Base-by-base conservation (phyloP, 2,797 vertebrate genomes). In the Loris lydekkerianus region DNA sequence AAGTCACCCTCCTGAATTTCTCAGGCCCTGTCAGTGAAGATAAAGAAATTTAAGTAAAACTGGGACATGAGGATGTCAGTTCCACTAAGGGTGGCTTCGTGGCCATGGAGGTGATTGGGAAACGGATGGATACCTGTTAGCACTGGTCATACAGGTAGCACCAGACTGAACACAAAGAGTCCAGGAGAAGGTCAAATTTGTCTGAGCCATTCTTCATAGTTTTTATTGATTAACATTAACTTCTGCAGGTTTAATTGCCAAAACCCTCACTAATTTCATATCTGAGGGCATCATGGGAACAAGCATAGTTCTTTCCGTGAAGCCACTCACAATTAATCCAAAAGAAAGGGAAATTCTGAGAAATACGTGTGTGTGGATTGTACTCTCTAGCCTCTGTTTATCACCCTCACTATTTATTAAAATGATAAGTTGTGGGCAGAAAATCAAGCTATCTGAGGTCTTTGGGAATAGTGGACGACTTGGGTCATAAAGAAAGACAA, bases 201-300 rank as follows among this genome's bases (percentile, higher is more conserved):
- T 70, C 60, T 29, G 37, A 89, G 96, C 95, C 96, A 97, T 97
- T 97, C 98, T 97, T 96, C 97, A 98, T 96, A 94, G 96, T 98
- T 97, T 97, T 97, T 97, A 98, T 97, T 97, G 97, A 98, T 97
- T 93, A 87, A 56, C 69, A 97, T 98, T 93, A 96, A 94, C 77
- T 94, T 97, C 97, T 97, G 89, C 89, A 77, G 94, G 76, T 96
- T 97, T 97, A 98, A 98, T 63, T 97, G 94, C 91, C 96, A 86
- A 97, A 37, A 60, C 93, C 91, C 70, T 97, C 92, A 96, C 98
- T 97, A 96, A 98, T 98, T 97, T 98, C 97, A 86, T 94, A 75
- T 92, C 96, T 92, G 92, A 96, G 95, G 96, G 93, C 86, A 96
- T 97, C 95, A 91, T 34, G 93, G 97, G 97, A 98, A 97, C 93